A percentile compares a stretch with the other conserved stretches of the same genome.
These are phyloP conservation scores for Laticauda colubrina DNA, from an alignment of 2,113 vertebrate species.

Conservation along the genomic window DNA sequence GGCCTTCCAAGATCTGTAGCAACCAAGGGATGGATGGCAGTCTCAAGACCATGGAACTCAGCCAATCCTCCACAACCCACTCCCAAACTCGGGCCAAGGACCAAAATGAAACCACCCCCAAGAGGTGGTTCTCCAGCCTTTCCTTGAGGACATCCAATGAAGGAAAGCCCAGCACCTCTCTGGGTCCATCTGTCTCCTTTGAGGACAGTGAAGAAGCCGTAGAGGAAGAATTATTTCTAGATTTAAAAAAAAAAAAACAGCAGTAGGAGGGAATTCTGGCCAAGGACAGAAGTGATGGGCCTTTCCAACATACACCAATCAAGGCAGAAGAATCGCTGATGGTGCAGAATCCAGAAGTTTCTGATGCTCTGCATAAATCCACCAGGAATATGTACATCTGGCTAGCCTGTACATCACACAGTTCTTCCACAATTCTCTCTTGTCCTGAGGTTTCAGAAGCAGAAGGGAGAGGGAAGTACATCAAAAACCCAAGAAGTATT, in stretches of 20 bases:
- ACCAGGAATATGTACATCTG: background rate
- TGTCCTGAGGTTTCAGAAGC: background rate
- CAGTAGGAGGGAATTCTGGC: background rate
- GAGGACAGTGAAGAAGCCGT: background rate
- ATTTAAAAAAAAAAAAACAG: background rate
- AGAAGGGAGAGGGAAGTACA: constrained; percentile 53
- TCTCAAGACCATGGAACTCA: background rate
- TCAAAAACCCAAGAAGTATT: constrained; percentile 18
- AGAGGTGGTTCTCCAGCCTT: background rate
- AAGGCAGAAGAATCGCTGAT: background rate
- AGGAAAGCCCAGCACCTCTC: background rate
- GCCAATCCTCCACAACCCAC: background rate
- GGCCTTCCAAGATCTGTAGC: background rate
- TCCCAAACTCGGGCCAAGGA: background rate
- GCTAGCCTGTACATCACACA: background rate
- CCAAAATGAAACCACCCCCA: background rate
- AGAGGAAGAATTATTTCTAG: background rate
- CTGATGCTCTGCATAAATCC: background rate
- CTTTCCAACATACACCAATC: background rate
- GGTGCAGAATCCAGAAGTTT: background rate
- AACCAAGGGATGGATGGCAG: background rate
- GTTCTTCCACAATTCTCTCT: background rate
- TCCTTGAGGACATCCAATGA: background rate
- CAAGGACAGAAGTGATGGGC: background rate
- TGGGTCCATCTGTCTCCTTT: background rate